These are phyloP conservation scores for Uromys caudimaculatus DNA, from an alignment of 2,797 vertebrate species.

Conservation along the genomic window DNA sequence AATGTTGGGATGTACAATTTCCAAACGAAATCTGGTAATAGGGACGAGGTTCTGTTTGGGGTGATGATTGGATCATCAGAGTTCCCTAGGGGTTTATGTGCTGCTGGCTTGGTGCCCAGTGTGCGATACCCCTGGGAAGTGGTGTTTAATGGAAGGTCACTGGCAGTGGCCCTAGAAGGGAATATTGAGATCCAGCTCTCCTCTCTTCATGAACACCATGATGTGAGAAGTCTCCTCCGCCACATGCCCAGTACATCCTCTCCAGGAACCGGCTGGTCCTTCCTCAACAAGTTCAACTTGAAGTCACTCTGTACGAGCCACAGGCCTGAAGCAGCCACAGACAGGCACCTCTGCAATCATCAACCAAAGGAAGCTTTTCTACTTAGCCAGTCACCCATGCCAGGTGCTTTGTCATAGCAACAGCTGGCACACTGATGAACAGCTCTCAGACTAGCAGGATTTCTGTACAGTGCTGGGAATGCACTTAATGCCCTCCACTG, in stretches of 20 bases:
- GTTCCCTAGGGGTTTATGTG: neutral
- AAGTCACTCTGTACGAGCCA: neutral
- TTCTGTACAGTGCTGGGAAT: neutral
- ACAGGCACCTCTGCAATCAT: neutral
- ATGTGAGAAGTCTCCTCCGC: neutral
- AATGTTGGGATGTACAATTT: accelerated
- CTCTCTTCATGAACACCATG: no score
- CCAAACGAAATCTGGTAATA: accelerated
- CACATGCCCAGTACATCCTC: neutral
- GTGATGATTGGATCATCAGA: neutral
- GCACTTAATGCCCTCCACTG: neutral
- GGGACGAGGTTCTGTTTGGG: neutral
- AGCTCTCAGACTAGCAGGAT: neutral
- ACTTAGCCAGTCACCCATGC: neutral
- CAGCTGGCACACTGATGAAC: neutral
- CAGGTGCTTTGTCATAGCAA: neutral
- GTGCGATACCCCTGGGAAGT: neutral
- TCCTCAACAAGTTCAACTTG: neutral
- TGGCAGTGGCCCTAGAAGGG: neutral
- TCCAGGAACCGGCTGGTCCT: neutral
- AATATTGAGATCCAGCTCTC: no score
- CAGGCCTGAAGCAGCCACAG: neutral
- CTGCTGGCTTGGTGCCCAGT: neutral
- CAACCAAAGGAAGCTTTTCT: neutral
- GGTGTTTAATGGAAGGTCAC: no score